phyloP scores from a whole-genome alignment of 2,797 vertebrate species.

The Eulemur mongoz region DNA sequence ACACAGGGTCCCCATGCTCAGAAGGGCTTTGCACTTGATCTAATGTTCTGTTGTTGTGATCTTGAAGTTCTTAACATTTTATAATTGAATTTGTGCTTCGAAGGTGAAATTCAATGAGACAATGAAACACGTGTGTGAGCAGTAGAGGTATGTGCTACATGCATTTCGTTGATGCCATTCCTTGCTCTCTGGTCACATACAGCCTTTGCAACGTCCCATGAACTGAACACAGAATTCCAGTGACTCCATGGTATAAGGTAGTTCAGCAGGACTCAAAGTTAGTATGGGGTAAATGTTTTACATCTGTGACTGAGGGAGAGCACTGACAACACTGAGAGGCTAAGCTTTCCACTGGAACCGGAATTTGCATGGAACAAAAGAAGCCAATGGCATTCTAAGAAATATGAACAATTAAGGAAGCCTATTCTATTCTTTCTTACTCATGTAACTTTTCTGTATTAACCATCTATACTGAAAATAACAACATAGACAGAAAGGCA shows the following conservation, averaged over 20 bases:
- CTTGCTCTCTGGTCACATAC: rapidly evolving
- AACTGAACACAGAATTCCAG: background rate
- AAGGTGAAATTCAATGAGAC: background rate
- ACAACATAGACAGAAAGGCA: background rate
- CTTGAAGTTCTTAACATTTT: background rate
- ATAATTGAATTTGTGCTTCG: background rate
- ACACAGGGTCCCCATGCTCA: background rate
- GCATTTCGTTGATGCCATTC: background rate
- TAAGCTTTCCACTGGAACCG: background rate
- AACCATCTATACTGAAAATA: background rate
- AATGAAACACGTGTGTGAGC: rapidly evolving
- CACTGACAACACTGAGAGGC: background rate
- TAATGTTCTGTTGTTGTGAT: background rate
- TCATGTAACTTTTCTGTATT: background rate
- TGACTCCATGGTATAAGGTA: rapidly evolving
- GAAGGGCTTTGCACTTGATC: background rate
- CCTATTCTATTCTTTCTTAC: background rate
- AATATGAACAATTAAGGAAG: background rate
- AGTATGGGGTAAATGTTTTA: background rate
- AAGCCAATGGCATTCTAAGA: background rate
- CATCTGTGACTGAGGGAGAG: background rate
- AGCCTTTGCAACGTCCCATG: background rate
- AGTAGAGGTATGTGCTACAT: background rate
- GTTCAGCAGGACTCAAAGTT: background rate
- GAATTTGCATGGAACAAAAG: background rate